Conservation (phyloP, 1,140 invertebrate species). For the Drosophila orosa region DNA sequence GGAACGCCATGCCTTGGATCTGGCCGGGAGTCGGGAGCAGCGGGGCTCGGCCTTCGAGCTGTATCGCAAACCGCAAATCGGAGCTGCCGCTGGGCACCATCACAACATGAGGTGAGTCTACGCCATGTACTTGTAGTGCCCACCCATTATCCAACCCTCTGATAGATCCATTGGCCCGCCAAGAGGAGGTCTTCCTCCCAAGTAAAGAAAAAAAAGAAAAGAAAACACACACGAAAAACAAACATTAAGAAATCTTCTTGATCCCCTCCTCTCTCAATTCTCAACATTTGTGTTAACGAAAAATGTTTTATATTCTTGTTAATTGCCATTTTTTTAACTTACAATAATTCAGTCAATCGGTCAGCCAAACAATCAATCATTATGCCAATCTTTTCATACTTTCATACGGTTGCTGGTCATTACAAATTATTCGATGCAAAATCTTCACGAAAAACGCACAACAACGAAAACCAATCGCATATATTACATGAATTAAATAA, state of each 20-base stretch:
- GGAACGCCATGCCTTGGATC: conserved; percentile 86
- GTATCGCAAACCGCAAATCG: conserved; percentile 92
- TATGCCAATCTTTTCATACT: conserved; percentile 63
- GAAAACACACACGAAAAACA: conserved; percentile 19
- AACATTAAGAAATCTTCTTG: conserved; percentile 24
- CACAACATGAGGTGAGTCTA: conserved; percentile 89
- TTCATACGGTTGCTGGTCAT: conserved; percentile 82
- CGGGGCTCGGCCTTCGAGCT: conserved; percentile 97
- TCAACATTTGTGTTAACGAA: conserved; percentile 83
- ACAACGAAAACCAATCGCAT: conserved; percentile 59
- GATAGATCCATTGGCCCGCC: conserved; percentile 14
- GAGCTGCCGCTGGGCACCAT: conserved; percentile 85
- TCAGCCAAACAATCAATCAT: conserved; percentile 61
- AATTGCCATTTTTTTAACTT: conserved; percentile 70
- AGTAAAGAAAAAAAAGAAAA: neutral
- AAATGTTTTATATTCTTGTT: conserved; percentile 84
- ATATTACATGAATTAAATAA: conserved; percentile 52
- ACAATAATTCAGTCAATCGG: conserved; percentile 47
- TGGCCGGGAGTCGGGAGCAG: conserved; percentile 94
- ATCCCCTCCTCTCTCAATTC: conserved; percentile 38
- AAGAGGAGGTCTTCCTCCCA: neutral
- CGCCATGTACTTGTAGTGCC: conserved; percentile 9
- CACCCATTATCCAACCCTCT: neutral
- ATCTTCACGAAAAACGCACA: conserved; percentile 72
- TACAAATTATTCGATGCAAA: conserved; percentile 62